These are phyloP conservation scores for Nomada flava DNA, from an alignment of 2,888 invertebrate genomes.

Conservation along the genomic window DNA sequence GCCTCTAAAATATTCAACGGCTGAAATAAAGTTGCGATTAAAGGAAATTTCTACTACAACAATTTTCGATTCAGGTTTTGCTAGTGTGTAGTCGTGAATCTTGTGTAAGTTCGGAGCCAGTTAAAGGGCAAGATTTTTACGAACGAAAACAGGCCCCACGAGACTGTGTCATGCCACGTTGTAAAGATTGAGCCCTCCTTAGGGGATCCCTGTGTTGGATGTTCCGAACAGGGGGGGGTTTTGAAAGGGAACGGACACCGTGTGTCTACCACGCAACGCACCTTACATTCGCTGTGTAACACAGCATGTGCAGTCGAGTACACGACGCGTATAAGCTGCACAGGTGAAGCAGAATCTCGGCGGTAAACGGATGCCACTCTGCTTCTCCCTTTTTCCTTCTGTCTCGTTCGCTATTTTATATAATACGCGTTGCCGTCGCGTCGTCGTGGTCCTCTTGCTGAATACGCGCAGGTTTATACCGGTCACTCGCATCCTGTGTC, in stretches of 20 bases:
- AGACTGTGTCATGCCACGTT: slow-evolving; percentile 29
- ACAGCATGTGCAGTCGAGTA: slow-evolving; percentile 45
- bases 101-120: neutral
- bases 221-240: neutral
- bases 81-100: neutral
- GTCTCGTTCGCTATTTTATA: slow-evolving; percentile 60
- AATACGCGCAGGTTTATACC: slow-evolving; percentile 53
- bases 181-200: slow-evolving; percentile 42
- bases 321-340: slow-evolving; percentile 52
- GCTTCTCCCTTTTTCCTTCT: slow-evolving; percentile 29
- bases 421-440: slow-evolving; percentile 51
- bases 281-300: slow-evolving; percentile 53
- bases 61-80: neutral
- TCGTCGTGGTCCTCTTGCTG: slow-evolving; percentile 47
- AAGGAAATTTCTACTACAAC: neutral
- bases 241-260: slow-evolving; percentile 1
- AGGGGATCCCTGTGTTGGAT: slow-evolving; percentile 30
- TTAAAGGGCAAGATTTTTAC: slow-evolving; percentile 10
- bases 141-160: slow-evolving; percentile 10
- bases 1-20: no score
- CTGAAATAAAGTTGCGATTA: no score
- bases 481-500: slow-evolving; percentile 69
- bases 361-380: slow-evolving; percentile 64
- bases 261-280: slow-evolving; percentile 30
- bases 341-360: slow-evolving; percentile 59